Evolutionary conservation across 1,140 invertebrate genomes (phyloP), one percentile per base, ranked within the genome.

Genomic region (Cyclina sinensis): DNA sequence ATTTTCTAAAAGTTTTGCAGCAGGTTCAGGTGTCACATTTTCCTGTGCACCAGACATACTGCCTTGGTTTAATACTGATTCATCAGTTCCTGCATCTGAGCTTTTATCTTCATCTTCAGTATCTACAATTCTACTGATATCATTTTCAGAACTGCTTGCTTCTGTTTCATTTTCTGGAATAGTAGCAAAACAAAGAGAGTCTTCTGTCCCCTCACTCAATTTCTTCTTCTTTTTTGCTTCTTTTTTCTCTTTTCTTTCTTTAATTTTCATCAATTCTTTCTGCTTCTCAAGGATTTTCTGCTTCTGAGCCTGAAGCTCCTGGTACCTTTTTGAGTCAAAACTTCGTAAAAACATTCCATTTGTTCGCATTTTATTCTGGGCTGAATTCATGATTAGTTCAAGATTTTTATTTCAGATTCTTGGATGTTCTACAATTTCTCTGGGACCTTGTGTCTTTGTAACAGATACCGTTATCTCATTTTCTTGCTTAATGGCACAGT

Each of bases 341-440:
- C 51, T 91, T n/a, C 90, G 87, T 48, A 91, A 74, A 83, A 91
- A 91, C 59, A 83, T 88, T 27, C 90, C 90, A 70, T 91, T 91
- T 30, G 90, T 91, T 43, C 90, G 65, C 90, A 91, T 89, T 68
- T 86, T 90, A 54, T 39, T 43, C 11, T 76, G 70, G 46, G 85
- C 70, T 24, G 84, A 86, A 84, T 70, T 84, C 82, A 79, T 78
- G 35, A 39, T 86, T 30, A n/a, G 7, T 43, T 43, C 43, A 43
- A 43, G 43, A 4, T 14, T n/a, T 43, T 43, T 43, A 43, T 43
- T 43, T 7, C 43, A 43, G 43, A 43, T 27, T 21, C 57, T 62
- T 27, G 7, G 14, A 3, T 62, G 57, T 62, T 62, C 21, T 62
- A 27, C n/a, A 62, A 27, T 62, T 62, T 62, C 27, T 24, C 57